phyloP scores from a whole-genome alignment of 2,113 vertebrate species.

The Alaudala cheleensis region DNA sequence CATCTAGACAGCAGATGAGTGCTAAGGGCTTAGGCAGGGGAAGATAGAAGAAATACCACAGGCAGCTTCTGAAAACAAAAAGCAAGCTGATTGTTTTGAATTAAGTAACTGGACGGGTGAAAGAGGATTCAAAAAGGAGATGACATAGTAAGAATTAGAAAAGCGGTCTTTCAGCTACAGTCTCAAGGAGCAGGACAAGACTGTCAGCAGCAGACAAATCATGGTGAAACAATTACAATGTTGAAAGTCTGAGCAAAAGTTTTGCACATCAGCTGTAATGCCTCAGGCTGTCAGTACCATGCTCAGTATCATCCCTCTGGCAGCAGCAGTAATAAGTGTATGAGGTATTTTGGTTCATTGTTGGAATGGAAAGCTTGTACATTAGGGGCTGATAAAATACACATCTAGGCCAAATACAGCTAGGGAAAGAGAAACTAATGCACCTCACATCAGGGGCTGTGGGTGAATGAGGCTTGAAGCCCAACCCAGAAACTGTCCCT shows the following conservation, averaged over 20 bases:
- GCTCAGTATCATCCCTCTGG: background rate
- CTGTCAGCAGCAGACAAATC: background rate
- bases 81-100: background rate
- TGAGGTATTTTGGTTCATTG: background rate
- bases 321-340: background rate
- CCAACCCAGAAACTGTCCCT: background rate
- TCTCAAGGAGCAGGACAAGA: background rate
- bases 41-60: background rate
- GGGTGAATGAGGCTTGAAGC: too few species aligned
- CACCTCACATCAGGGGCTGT: too few species aligned
- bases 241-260: background rate
- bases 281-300: background rate
- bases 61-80: background rate
- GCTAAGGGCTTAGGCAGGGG: background rate
- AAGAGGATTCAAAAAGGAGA: background rate
- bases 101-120: background rate
- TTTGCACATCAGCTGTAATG: background rate
- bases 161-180: background rate
- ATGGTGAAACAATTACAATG: rapidly evolving
- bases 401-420: background rate
- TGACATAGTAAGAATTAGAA: background rate
- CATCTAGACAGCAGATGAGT: background rate
- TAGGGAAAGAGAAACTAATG: background rate
- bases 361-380: background rate
- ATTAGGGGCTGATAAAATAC: background rate